A percentile compares a stretch with the other conserved stretches of the same genome.
These are phyloP conservation scores for Anser brachyrhynchus DNA, from an alignment of 2,113 vertebrate genomes.

Conservation along the genomic window DNA sequence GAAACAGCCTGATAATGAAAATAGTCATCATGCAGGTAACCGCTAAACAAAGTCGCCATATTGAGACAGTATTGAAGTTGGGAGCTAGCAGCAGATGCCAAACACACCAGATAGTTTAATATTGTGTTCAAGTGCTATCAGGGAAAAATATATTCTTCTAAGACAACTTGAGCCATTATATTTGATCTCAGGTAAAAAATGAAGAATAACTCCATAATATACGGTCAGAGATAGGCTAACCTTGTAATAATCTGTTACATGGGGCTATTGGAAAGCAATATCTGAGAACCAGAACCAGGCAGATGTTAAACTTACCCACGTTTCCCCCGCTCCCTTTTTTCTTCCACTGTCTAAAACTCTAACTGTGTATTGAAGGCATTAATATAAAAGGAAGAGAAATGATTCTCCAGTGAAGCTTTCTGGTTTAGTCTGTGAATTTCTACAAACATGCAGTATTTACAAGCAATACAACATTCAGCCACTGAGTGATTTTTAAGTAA, in stretches of 20 bases:
- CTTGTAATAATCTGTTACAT: background rate
- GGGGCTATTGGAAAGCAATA: background rate
- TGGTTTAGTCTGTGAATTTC: background rate
- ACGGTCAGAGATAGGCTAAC: background rate
- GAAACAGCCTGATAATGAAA: background rate
- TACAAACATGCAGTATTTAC: background rate
- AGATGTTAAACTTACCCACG: background rate
- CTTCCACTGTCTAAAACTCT: background rate
- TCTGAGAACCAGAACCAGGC: background rate
- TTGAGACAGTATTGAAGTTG: background rate
- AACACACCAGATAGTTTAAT: background rate
- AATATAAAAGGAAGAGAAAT: background rate
- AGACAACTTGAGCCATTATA: background rate
- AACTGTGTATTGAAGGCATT: background rate
- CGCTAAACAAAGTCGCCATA: background rate
- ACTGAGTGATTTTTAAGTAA: background rate
- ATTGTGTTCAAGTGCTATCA: background rate
- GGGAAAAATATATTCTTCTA: background rate
- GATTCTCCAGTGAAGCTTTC: background rate
- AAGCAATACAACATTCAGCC: background rate
- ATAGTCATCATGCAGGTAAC: background rate
- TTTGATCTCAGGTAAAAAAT: background rate
- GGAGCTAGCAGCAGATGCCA: background rate
- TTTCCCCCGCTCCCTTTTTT: background rate
- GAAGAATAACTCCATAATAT: background rate